Evolutionary conservation across 30 jellyfish, hydroid and myxozoan genomes (phyloP), one percentile per base, ranked within the genome.

Genomic region (Hydractinia echinata): DNA sequence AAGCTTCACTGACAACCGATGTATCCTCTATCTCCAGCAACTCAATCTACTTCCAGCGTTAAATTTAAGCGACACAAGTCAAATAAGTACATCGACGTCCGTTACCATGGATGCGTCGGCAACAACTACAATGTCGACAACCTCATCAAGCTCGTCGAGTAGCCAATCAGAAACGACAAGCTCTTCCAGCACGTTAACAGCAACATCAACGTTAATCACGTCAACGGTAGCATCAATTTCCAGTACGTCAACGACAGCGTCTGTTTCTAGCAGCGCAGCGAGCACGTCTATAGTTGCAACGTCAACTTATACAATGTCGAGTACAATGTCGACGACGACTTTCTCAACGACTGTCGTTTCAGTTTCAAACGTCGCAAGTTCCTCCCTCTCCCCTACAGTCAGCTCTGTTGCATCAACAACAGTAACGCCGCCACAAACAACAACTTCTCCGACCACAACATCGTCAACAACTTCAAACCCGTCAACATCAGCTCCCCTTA

Each of bases 31-130:
- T 64, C 39, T 64, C 18, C 74, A 64, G 4, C 74, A 6, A 51
- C 74, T n/a, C 10, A 51, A 51, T 64, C 39, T 64, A 51, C 74
- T 64, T 64, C 74, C 74, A n/a, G 74, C 51, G 16, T 64, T 64
- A 44, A 64, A 13, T 13, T 7, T 7, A 64, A 64, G 51, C 10
- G 44, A 30, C 44, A 13, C 74, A 64, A 64, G 18, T 64, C 51
- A 44, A 6, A 64, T 13, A 64, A 51, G 19, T 6, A 64, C 74
- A 64, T n/a, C 69, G 19, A 58, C 18, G 2, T 58, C 44, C 44
- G 44, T 30, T 30, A 30, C 2, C 44, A 30, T 58, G 69, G 19
- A 44, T 1, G 74, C 6, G 16, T n/a, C 18, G 7, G 74, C 18
- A 6, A 64, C 74, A 51, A 51, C 74, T n/a, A 64, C 74, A 64